A percentile compares a stretch with the other conserved stretches of the same genome.
These are phyloP conservation scores for Leptodactylus fallax DNA, from an alignment of 2,797 vertebrate genomes.

Conservation along the genomic window DNA sequence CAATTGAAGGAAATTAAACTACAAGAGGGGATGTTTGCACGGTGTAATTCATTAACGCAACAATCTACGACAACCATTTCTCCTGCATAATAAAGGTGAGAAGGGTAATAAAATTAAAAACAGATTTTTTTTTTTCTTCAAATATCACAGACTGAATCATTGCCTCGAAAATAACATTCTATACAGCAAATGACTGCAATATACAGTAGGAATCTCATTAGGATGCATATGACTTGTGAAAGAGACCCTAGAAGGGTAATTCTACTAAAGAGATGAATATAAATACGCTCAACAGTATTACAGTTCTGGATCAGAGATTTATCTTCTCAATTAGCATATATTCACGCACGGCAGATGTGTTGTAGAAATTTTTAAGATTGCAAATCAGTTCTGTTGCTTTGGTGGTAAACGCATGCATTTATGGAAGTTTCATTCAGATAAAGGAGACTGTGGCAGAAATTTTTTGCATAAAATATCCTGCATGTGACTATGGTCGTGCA, in stretches of 20 bases:
- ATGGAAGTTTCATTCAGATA: no score
- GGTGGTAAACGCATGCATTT: no score
- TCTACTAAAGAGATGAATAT: conserved; percentile 24
- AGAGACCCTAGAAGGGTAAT: not conserved
- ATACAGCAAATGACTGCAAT: not conserved
- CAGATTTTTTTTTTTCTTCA: conserved; percentile 8
- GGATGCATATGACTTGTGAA: conserved; percentile 27
- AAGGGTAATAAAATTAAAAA: conserved; percentile 39
- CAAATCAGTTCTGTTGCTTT: no score
- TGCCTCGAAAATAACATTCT: conserved; percentile 14
- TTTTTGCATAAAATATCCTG: no score
- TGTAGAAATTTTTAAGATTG: not conserved
- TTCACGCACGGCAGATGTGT: not conserved
- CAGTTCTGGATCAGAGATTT: not conserved
- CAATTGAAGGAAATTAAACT: conserved; percentile 43
- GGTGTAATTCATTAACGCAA: conserved; percentile 41
- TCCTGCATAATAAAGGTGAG: conserved; percentile 33
- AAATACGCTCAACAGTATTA: not conserved
- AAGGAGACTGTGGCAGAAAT: no score
- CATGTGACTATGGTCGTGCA: no score
- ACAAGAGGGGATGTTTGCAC: conserved; percentile 36
- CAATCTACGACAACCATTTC: conserved; percentile 31
- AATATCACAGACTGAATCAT: conserved; percentile 26
- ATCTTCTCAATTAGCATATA: not conserved
- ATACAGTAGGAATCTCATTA: conserved; percentile 17